Base-by-base conservation (phyloP, 2,888 invertebrate genomes). In the Neuroscelio doddi region DNA sequence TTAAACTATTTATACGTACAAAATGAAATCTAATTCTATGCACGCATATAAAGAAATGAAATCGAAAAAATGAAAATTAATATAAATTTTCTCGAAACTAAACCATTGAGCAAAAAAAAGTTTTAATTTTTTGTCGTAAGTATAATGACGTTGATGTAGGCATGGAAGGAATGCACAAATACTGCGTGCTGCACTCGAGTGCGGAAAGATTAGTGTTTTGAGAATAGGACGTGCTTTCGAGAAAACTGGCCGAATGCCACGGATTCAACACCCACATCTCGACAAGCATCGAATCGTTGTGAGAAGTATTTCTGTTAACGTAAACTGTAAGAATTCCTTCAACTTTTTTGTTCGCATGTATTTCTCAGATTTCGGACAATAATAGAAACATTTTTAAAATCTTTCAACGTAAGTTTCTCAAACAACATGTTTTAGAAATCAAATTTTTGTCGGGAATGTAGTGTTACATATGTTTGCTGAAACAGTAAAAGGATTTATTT, bases 131-230 rank as follows among this genome's bases (percentile, higher is more conserved):
- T 55, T 17, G 50, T 56, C 39, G 41, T 29, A 51, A 51, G 56
- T 50, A 50, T 42, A 47, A 59, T 56, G 64, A 56, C 51, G 56
- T 51, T 57, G 63, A 61, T 63, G 58, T 64, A 66, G 66, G 64
- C 51, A 64, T 53, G 56, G 56, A 59, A 56, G 65, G 59, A 62
- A 59, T 68, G 55, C 49, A 50, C 51, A 47, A 49, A 21, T 61
- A 36, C 52, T 53, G 63, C 42, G 45, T 45, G 49, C 58, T 58
- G 56, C 62, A 68, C 51, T 44, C 36, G 44, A 29, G 41, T 46
- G 46, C 29, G 34, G 41, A 57, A 59, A 52, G 53, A 64, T 58
- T 53, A 64, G 58, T 53, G 58, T 58, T 64, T 64, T 64, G 39
- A 64, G 52, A 50, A 44, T 49, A 53, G 55, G 36, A 46, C 51